A percentile compares a stretch with the other conserved stretches of the same genome.
Evolutionary conservation across 2,888 invertebrate species (phyloP).

Genomic region (Camptogramma bilineatum): DNA sequence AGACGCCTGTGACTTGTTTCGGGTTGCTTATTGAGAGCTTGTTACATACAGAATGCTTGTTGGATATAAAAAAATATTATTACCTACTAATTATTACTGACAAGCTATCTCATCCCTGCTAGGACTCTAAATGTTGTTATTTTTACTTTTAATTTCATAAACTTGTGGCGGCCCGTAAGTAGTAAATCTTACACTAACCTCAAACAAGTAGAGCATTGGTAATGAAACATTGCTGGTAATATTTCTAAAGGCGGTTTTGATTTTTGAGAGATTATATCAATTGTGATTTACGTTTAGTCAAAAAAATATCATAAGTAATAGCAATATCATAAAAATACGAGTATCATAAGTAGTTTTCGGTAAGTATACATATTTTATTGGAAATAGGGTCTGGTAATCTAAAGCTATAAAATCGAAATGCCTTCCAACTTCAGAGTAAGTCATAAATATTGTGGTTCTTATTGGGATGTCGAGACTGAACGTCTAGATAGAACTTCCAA

Average conservation of each 20-base stretch:
- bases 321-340: no score
- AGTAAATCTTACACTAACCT: background rate
- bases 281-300: background rate
- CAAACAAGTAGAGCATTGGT: background rate
- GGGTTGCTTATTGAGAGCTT: background rate
- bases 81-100: no score
- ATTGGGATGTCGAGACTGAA: slow-evolving; percentile 18
- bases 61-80: no score
- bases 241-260: slow-evolving; percentile 22
- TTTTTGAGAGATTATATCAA: background rate
- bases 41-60: no score
- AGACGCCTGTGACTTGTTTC: background rate
- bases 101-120: no score
- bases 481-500: slow-evolving; percentile 27
- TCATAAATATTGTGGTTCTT: background rate
- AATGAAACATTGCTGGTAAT: slow-evolving; percentile 13
- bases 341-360: no score
- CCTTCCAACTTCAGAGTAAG: background rate
- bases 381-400: no score
- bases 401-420: background rate
- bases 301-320: no score
- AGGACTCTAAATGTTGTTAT: background rate
- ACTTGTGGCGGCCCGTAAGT: background rate
- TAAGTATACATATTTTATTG: no score
- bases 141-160: background rate